Percentiles rank a stretch among this genome's conserved stretches.
Evolutionary conservation across 1,140 invertebrate genomes (phyloP).

Genomic region (Pseudachorutes palmiensis): DNA sequence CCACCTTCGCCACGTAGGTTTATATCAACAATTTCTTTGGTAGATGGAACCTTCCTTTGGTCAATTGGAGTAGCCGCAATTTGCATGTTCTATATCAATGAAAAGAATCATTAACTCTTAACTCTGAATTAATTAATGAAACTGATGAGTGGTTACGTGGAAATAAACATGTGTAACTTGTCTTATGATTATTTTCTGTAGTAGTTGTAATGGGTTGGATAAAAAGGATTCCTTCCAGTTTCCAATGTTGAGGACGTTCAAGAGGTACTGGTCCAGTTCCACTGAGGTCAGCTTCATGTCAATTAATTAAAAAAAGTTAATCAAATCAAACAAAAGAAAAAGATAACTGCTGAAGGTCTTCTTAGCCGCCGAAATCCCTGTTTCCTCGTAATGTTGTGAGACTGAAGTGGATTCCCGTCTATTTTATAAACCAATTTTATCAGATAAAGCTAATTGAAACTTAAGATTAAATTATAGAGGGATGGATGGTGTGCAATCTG

Average conservation of each 20-base stretch:
- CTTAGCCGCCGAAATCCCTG: no score
- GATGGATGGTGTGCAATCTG: no score
- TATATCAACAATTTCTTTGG: neutral
- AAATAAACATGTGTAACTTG: slow-evolving; percentile 1
- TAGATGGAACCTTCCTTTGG: neutral
- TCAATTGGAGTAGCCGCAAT: neutral
- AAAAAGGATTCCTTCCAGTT: neutral
- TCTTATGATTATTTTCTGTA: neutral
- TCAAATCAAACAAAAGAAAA: no score
- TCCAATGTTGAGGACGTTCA: neutral
- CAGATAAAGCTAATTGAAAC: no score
- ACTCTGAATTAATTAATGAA: neutral
- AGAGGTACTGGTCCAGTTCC: neutral
- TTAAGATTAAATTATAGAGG: no score
- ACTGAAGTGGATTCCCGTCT: no score
- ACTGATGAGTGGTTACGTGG: neutral
- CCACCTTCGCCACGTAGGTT: slow-evolving; percentile 6
- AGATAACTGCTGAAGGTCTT: no score
- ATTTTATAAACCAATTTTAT: no score
- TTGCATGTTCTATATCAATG: neutral
- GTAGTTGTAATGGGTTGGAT: neutral
- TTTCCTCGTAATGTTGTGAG: no score
- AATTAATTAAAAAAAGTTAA: neutral
- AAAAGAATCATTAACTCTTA: neutral
- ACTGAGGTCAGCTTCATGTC: neutral